A percentile compares a stretch with the other conserved stretches of the same genome.
These are phyloP conservation scores for Pteronura brasiliensis DNA, from an alignment of 2,113 vertebrate species.

Conservation along the genomic window DNA sequence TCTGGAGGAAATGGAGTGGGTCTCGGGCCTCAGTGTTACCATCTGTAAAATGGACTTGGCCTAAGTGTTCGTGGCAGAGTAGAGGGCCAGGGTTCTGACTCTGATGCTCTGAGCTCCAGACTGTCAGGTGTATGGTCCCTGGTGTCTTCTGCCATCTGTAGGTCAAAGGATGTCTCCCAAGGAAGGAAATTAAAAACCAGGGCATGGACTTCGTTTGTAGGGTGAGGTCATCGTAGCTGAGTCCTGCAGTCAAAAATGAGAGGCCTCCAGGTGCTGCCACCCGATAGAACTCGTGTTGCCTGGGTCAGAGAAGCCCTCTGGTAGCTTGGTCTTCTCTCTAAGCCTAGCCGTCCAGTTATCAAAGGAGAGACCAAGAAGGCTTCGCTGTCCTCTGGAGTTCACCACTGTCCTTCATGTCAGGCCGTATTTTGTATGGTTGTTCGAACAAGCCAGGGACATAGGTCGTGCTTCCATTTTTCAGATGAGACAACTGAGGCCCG, in stretches of 20 bases:
- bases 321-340: neutral
- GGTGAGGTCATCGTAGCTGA: neutral
- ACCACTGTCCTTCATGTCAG: neutral
- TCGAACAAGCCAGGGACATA: neutral
- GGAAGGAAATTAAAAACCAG: neutral
- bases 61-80: neutral
- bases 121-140: neutral
- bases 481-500: constrained; percentile 1
- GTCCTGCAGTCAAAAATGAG: neutral
- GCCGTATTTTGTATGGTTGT: neutral
- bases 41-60: neutral
- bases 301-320: neutral
- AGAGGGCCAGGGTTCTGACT: neutral
- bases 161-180: neutral
- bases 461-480: constrained; percentile 9
- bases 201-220: neutral
- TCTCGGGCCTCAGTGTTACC: neutral
- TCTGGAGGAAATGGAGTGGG: neutral
- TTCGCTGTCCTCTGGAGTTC: neutral
- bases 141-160: neutral
- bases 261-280: too few species aligned
- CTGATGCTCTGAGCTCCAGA: neutral
- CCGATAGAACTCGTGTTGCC: neutral
- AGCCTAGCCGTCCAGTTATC: neutral
- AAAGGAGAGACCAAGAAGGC: neutral